Evolutionary conservation across 2,113 vertebrate species (phyloP).

Genomic region (Cyanoliseus patagonus): DNA sequence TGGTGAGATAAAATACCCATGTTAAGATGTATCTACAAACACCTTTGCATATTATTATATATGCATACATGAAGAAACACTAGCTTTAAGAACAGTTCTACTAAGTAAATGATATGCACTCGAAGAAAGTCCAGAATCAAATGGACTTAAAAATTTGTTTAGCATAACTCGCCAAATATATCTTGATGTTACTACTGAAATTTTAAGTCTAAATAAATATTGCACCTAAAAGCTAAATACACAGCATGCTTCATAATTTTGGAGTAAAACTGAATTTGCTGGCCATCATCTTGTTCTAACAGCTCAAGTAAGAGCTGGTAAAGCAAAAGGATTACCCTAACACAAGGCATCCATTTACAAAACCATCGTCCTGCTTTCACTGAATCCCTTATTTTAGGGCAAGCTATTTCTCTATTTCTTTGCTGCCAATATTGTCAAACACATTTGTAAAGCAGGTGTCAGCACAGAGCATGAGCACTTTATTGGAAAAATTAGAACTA

Average conservation of each 20-base stretch:
- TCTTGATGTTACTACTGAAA: not conserved
- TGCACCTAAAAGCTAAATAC: not conserved
- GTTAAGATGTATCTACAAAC: not conserved
- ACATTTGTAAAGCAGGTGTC: not conserved
- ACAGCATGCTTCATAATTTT: not conserved
- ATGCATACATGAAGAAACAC: not conserved
- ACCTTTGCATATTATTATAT: not conserved
- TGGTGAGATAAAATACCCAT: not conserved
- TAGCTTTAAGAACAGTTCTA: not conserved
- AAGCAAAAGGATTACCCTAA: not conserved
- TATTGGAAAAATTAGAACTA: not conserved
- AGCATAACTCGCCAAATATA: not conserved
- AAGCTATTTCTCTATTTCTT: not conserved
- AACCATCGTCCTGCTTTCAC: not conserved
- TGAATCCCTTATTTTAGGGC: not conserved
- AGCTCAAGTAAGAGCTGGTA: not conserved
- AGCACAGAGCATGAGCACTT: not conserved
- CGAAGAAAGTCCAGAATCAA: not conserved
- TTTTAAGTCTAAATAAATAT: not conserved
- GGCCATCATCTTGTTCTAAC: not conserved
- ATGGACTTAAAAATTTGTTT: not conserved
- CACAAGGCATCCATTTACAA: not conserved
- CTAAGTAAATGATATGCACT: not conserved
- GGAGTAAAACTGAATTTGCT: not conserved
- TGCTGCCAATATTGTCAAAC: not conserved